Percentiles rank a stretch among this genome's conserved stretches.
phyloP scores from a whole-genome alignment of 2,888 invertebrate genomes.

The Synanthedon formicaeformis region DNA sequence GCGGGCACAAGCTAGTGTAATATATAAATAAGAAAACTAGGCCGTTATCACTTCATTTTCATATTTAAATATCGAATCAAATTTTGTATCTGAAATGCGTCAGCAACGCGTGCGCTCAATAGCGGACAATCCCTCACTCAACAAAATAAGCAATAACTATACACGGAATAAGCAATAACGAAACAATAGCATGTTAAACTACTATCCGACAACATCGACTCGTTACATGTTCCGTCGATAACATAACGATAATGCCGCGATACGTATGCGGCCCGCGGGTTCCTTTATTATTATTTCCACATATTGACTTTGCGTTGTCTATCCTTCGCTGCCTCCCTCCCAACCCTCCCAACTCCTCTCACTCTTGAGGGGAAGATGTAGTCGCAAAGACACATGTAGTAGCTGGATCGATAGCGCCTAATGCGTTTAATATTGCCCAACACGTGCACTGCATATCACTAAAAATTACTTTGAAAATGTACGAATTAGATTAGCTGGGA shows the following conservation, averaged over 20 bases:
- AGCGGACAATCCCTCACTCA: not conserved
- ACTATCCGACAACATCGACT: constrained; percentile 14
- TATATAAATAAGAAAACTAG: too few relatives aligned
- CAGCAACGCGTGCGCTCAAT: too few relatives aligned
- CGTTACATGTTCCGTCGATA: constrained; percentile 29
- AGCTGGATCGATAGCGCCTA: constrained; percentile 45
- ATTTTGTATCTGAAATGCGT: too few relatives aligned
- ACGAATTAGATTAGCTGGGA: too few relatives aligned
- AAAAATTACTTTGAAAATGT: not conserved
- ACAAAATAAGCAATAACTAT: not conserved
- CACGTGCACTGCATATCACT: constrained; percentile 1
- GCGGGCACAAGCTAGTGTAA: too few relatives aligned
- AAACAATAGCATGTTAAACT: constrained; percentile 21
- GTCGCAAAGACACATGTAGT: constrained; percentile 47
- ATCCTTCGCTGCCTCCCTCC: constrained; percentile 13
- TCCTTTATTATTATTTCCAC: constrained; percentile 67
- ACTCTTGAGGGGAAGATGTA: constrained; percentile 21
- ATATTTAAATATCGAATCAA: too few relatives aligned
- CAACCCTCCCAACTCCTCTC: constrained; percentile 4
- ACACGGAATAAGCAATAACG: constrained; percentile 24
- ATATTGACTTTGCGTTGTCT: constrained; percentile 64
- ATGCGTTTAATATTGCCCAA: constrained; percentile 49
- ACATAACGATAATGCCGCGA: constrained; percentile 44
- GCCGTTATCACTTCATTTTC: too few relatives aligned
- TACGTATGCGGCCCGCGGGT: constrained; percentile 54